These are phyloP conservation scores for Morelia viridis DNA, from an alignment of 2,797 vertebrate genomes.

Conservation along the genomic window DNA sequence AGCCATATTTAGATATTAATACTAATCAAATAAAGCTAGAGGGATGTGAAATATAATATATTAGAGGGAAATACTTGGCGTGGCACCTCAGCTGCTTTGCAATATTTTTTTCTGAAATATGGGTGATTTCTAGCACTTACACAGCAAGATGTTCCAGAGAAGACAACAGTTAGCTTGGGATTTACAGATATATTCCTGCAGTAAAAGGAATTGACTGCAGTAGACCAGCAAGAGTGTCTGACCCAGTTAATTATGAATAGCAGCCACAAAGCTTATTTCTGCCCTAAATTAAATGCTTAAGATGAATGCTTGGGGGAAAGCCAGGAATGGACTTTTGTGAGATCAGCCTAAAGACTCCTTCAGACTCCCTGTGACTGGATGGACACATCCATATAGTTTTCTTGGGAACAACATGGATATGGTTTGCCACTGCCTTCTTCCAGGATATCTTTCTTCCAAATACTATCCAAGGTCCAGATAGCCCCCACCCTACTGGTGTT, in stretches of 20 bases:
- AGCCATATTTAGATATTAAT: too few species aligned
- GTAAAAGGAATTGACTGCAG: not conserved
- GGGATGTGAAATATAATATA: too few species aligned
- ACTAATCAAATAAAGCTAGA: too few species aligned
- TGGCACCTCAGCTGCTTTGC: too few species aligned
- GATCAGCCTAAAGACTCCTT: not conserved
- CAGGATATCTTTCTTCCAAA: not conserved
- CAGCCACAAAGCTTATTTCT: not conserved
- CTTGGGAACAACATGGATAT: not conserved
- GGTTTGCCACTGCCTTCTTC: not conserved
- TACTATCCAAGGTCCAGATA: not conserved
- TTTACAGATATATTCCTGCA: not conserved
- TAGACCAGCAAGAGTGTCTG: not conserved
- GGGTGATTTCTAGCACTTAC: too few species aligned
- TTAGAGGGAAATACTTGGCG: too few species aligned
- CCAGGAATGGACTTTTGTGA: not conserved
- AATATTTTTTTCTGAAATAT: too few species aligned
- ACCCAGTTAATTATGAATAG: not conserved
- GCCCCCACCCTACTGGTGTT: not conserved
- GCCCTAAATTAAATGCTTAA: not conserved
- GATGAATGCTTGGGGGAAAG: not conserved
- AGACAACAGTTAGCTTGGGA: too few species aligned
- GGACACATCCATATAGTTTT: not conserved
- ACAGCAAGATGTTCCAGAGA: too few species aligned
- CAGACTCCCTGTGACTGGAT: not conserved